Conservation (phyloP, 1,140 invertebrate genomes). For the Philopotamus ludificatus region DNA sequence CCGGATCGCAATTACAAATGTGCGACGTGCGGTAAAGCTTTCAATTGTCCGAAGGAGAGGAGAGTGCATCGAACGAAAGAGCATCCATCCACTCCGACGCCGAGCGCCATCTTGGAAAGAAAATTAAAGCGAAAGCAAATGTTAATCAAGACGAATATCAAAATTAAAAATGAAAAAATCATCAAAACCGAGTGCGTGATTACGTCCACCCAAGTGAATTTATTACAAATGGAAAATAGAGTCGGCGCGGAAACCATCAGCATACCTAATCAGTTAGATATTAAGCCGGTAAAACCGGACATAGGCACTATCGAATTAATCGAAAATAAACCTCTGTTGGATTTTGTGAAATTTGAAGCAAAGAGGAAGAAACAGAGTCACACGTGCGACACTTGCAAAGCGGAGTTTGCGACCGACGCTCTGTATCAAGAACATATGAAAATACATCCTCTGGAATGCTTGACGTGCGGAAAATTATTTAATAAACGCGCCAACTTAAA, state of each 20-base stretch:
- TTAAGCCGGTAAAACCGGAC: not conserved
- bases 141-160: conserved; percentile 44
- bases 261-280: not conserved
- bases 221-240: not conserved
- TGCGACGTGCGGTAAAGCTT: conserved; percentile 60
- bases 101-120: not conserved
- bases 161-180: conserved; percentile 33
- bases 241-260: too few species aligned
- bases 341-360: conserved; percentile 28
- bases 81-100: conserved; percentile 43
- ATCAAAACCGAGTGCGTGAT: conserved; percentile 21
- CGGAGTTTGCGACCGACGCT: conserved; percentile 60
- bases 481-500: conserved; percentile 70
- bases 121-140: conserved; percentile 44
- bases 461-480: conserved; percentile 77
- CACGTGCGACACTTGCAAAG: conserved; percentile 41
- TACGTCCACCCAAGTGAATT: conserved; percentile 1
- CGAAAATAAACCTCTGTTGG: conserved; percentile 32
- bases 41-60: conserved; percentile 65
- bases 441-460: conserved; percentile 76
- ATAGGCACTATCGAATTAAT: conserved; percentile 13
- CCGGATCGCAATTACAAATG: conserved; percentile 56
- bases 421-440: conserved; percentile 70
- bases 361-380: conserved; percentile 31
- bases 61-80: conserved; percentile 60